phyloP scores from a whole-genome alignment of 1,140 invertebrate genomes.

The Ceratosolen solmsi region DNA sequence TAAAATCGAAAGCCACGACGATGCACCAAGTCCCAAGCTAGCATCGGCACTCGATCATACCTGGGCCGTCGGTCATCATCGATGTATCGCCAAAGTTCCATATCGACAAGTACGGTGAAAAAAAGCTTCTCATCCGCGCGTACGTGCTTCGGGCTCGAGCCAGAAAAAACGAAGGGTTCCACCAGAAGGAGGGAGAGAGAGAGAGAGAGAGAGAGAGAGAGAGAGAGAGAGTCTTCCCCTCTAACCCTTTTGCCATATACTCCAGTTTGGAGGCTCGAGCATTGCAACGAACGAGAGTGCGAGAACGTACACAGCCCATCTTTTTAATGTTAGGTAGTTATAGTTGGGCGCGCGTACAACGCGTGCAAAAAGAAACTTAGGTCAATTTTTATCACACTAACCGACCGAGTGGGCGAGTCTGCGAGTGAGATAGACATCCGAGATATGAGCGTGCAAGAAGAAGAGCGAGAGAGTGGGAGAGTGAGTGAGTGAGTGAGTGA shows the following conservation, averaged over 20 bases:
- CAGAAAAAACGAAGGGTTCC: constrained; percentile 39
- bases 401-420: constrained; percentile 62
- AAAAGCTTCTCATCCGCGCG: background rate
- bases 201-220: background rate
- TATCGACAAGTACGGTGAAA: background rate
- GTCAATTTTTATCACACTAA: constrained; percentile 73
- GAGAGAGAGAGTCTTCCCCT: constrained; percentile 39
- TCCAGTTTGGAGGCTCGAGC: background rate
- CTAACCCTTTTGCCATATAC: background rate
- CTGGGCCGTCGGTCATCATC: constrained; percentile 5
- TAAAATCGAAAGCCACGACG: background rate
- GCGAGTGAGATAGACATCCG: background rate
- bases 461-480: constrained; percentile 56
- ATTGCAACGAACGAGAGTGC: background rate
- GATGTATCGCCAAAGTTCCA: constrained; percentile 4
- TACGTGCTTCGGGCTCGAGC: background rate
- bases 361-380: constrained; percentile 70
- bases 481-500: background rate
- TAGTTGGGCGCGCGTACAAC: constrained; percentile 64
- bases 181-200: background rate
- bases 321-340: constrained; percentile 75
- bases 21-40: constrained; percentile 17
- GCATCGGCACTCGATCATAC: constrained; percentile 37
- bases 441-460: background rate
- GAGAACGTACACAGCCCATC: constrained; percentile 70